Evolutionary conservation across 2,113 vertebrate genomes (phyloP).

Genomic region (Elephas maximus): DNA sequence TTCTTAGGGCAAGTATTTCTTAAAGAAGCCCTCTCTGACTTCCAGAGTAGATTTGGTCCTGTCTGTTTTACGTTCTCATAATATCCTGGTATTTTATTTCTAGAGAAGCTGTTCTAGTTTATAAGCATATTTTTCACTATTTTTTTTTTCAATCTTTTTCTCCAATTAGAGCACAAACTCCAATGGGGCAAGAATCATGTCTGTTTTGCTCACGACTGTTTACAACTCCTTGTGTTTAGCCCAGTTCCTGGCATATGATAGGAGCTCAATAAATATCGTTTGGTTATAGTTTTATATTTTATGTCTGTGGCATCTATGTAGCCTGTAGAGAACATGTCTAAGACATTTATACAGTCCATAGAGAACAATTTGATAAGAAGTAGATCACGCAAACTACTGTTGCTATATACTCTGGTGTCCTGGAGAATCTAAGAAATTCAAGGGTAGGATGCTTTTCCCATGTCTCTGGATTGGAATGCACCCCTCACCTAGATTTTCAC

Average conservation of each 20-base stretch:
- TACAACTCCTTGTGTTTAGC: background rate
- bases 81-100: conserved; percentile 3
- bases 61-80: background rate
- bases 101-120: background rate
- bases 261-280: conserved; percentile 57
- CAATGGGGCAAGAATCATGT: background rate
- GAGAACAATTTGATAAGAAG: conserved; percentile 22
- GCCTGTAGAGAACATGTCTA: conserved; percentile 8
- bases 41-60: background rate
- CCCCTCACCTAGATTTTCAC: conserved; percentile 43
- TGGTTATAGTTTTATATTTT: conserved; percentile 42
- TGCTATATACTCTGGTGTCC: background rate
- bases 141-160: conserved; percentile 25
- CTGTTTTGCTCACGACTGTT: background rate
- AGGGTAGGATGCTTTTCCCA: conserved; percentile 21
- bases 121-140: background rate
- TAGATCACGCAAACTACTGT: conserved; percentile 35
- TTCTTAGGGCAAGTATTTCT: conserved; percentile 32
- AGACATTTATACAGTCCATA: conserved; percentile 28
- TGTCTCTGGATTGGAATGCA: conserved; percentile 39
- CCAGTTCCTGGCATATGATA: background rate
- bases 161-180: background rate
- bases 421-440: background rate
- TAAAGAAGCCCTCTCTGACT: background rate
- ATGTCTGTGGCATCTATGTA: conserved; percentile 44